These are phyloP conservation scores for Dryomyza anilis DNA, from an alignment of 2,888 invertebrate genomes.

Conservation along the genomic window DNA sequence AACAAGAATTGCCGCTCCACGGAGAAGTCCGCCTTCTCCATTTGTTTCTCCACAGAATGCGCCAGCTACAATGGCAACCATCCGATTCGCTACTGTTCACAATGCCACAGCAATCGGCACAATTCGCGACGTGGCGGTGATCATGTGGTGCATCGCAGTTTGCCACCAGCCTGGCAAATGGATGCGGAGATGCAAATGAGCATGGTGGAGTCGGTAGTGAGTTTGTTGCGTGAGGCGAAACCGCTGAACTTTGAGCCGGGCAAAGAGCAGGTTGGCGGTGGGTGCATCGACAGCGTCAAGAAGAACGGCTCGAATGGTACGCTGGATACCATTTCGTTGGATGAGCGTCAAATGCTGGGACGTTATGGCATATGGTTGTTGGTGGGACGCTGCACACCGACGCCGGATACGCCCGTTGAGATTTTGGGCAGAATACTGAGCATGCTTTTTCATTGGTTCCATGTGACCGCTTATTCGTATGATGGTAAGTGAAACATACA, in stretches of 20 bases:
- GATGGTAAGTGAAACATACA: slow-evolving; percentile 73
- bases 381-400: slow-evolving; percentile 88
- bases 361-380: slow-evolving; percentile 97
- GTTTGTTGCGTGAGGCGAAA: slow-evolving; percentile 90
- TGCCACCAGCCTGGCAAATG: slow-evolving; percentile 88
- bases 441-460: slow-evolving; percentile 99
- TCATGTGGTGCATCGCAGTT: slow-evolving; percentile 87
- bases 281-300: too few relatives aligned
- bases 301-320: slow-evolving; percentile 58
- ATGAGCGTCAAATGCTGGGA: slow-evolving; percentile 88
- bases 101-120: slow-evolving; percentile 88
- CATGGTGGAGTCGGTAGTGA: slow-evolving; percentile 91
- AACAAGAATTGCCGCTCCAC: slow-evolving; percentile 95
- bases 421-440: slow-evolving; percentile 89
- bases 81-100: slow-evolving; percentile 91
- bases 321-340: slow-evolving; percentile 74
- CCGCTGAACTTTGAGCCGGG: slow-evolving; percentile 72
- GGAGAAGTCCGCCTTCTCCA: slow-evolving; percentile 91
- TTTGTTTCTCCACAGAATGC: slow-evolving; percentile 97
- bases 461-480: slow-evolving; percentile 94
- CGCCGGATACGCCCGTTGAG: slow-evolving; percentile 76
- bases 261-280: slow-evolving; percentile 57
- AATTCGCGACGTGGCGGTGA: slow-evolving; percentile 85
- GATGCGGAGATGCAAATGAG: slow-evolving; percentile 90
- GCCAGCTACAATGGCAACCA: slow-evolving; percentile 95